Percentiles rank a stretch among this genome's conserved stretches.
phyloP scores from a whole-genome alignment of 1,140 invertebrate genomes.

The Chrysomallon squamiferum region DNA sequence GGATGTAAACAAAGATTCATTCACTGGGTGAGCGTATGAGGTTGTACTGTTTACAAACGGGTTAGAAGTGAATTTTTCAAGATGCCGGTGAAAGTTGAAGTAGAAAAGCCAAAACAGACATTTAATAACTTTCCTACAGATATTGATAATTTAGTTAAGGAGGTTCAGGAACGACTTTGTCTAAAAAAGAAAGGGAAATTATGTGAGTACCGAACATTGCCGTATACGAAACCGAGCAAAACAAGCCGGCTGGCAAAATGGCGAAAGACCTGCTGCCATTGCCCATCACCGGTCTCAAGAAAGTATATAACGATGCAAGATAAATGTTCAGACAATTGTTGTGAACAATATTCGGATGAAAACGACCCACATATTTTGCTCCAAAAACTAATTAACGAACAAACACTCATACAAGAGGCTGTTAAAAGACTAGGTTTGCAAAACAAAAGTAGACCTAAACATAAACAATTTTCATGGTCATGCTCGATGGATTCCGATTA shows the following conservation, averaged over 20 bases:
- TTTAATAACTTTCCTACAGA: conserved; percentile 6
- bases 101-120: background rate
- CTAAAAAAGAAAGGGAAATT: conserved; percentile 26
- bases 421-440: conserved; percentile 15
- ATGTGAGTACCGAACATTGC: conserved; percentile 8
- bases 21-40: conserved; percentile 5
- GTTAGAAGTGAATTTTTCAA: background rate
- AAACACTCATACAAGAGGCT: conserved; percentile 40
- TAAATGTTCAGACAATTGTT: background rate
- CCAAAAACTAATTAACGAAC: conserved; percentile 28
- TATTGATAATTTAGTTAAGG: conserved; percentile 20
- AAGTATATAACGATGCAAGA: too few species aligned
- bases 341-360: background rate
- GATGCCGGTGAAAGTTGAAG: conserved; percentile 12
- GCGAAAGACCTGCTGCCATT: too few species aligned
- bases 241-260: too few species aligned
- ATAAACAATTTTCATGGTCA: too few species aligned
- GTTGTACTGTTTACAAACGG: background rate
- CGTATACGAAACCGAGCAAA: conserved; percentile 3
- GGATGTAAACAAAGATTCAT: conserved; percentile 19
- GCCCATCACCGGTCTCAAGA: too few species aligned
- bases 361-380: conserved; percentile 19
- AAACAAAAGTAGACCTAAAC: too few species aligned
- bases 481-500: too few species aligned
- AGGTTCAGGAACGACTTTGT: conserved; percentile 25